Evolutionary conservation across 2,888 invertebrate species (phyloP).

Genomic region (Muscina levida): DNA sequence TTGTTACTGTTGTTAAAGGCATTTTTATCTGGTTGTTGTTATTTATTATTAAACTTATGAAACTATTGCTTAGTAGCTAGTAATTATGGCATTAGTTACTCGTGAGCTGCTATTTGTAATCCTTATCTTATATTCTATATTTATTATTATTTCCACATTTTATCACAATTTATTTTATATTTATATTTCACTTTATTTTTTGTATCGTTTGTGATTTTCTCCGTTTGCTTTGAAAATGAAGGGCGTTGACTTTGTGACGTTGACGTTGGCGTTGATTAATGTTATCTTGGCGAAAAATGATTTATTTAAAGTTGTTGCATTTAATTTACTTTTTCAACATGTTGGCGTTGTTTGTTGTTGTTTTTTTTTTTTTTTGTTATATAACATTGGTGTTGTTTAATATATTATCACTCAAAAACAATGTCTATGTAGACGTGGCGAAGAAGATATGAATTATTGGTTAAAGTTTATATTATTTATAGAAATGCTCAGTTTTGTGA

Average conservation of each 20-base stretch:
- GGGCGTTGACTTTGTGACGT: constrained; percentile 23
- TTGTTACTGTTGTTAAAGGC: constrained; percentile 20
- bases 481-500: neutral
- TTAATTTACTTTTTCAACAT: neutral
- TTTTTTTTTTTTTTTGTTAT: constrained; percentile 31
- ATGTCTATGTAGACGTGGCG: too few relatives aligned
- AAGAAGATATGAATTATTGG: too few relatives aligned
- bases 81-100: constrained; percentile 21
- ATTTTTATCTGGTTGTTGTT: constrained; percentile 21
- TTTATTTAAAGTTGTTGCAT: constrained; percentile 2
- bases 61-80: constrained; percentile 36
- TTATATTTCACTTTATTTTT: constrained; percentile 7
- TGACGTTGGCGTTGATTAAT: constrained; percentile 18
- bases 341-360: constrained; percentile 6
- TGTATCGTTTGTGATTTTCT: constrained; percentile 15
- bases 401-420: constrained; percentile 5
- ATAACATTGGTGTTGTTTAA: constrained; percentile 41
- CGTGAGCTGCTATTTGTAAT: neutral
- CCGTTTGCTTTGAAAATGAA: neutral
- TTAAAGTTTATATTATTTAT: neutral
- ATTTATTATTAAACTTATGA: neutral
- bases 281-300: neutral
- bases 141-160: constrained; percentile 24
- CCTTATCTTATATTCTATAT: constrained; percentile 21
- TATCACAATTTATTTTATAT: constrained; percentile 45